phyloP scores from a whole-genome alignment of 2,113 vertebrate genomes.

The Coptodon bakossiorum region DNA sequence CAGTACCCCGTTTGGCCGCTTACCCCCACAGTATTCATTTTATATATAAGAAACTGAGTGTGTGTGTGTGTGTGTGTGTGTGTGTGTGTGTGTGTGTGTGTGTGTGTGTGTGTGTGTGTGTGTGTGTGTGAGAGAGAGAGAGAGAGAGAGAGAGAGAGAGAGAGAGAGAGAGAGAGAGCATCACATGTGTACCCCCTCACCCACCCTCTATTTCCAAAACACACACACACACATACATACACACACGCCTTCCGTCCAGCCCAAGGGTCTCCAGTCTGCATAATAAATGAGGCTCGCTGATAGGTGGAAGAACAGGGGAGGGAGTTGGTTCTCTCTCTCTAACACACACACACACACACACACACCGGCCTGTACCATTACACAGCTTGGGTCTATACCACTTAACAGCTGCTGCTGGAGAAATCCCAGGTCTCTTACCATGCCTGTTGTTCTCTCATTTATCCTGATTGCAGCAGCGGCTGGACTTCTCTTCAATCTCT shows the following conservation, averaged over 20 bases:
- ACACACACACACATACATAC: neutral
- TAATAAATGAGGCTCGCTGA: constrained; percentile 67
- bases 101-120: neutral
- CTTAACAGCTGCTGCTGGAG: constrained; percentile 51
- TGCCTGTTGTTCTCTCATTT: constrained; percentile 47
- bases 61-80: neutral
- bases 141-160: neutral
- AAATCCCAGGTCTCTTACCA: constrained; percentile 56
- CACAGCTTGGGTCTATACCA: constrained; percentile 38
- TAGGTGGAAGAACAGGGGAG: constrained; percentile 49
- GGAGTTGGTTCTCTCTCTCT: neutral
- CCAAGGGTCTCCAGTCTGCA: constrained; percentile 61
- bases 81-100: neutral
- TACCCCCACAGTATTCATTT: neutral
- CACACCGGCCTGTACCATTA: constrained; percentile 23
- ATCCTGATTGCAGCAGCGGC: constrained; percentile 25
- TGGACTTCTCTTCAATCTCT: neutral
- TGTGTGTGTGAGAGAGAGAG: neutral
- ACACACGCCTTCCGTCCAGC: constrained; percentile 24
- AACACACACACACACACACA: neutral
- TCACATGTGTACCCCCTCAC: neutral
- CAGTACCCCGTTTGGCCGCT: neutral
- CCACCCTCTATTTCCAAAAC: neutral
- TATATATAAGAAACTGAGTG: constrained; percentile 4
- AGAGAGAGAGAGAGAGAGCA: neutral